These are phyloP conservation scores for Heliocidaris tuberculata DNA, from an alignment of 35 echinoderm and acorn worm genomes.

Conservation along the genomic window DNA sequence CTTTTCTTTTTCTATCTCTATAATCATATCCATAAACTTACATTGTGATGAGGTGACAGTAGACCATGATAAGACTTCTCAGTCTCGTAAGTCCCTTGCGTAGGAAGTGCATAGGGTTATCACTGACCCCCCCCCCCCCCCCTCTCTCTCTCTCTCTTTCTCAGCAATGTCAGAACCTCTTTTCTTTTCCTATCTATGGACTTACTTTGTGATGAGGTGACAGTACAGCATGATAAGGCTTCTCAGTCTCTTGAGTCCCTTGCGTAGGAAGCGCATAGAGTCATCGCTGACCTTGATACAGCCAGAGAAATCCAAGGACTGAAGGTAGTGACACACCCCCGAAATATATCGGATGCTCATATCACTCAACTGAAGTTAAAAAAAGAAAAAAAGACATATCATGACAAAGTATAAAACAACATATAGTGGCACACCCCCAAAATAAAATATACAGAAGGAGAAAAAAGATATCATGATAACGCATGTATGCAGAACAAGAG, in stretches of 20 bases:
- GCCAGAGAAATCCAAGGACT: conserved; percentile 86
- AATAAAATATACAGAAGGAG: too few relatives aligned
- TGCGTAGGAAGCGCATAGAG: conserved; percentile 90
- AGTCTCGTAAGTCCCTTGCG: too few relatives aligned
- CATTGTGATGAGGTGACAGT: too few relatives aligned
- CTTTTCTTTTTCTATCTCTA: too few relatives aligned
- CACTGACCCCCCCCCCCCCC: too few relatives aligned
- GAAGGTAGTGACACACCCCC: conserved; percentile 92
- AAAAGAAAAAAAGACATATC: conserved; percentile 4
- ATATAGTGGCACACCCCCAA: neutral
- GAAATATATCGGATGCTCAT: conserved; percentile 92
- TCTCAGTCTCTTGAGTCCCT: conserved; percentile 81
- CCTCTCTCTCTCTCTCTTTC: too few relatives aligned
- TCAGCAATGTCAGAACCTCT: neutral
- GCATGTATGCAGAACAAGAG: too few relatives aligned
- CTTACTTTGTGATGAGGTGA: conserved; percentile 87
- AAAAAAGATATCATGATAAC: too few relatives aligned
- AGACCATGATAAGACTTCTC: too few relatives aligned
- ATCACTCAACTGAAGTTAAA: conserved; percentile 77
- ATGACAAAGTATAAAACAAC: neutral
- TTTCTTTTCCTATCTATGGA: neutral
- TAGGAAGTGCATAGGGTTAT: neutral
- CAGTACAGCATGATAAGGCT: conserved; percentile 91
- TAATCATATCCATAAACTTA: too few relatives aligned
- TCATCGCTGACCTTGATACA: conserved; percentile 83